Conservation (phyloP, 1,140 invertebrate genomes). For the Aphis craccivora region DNA sequence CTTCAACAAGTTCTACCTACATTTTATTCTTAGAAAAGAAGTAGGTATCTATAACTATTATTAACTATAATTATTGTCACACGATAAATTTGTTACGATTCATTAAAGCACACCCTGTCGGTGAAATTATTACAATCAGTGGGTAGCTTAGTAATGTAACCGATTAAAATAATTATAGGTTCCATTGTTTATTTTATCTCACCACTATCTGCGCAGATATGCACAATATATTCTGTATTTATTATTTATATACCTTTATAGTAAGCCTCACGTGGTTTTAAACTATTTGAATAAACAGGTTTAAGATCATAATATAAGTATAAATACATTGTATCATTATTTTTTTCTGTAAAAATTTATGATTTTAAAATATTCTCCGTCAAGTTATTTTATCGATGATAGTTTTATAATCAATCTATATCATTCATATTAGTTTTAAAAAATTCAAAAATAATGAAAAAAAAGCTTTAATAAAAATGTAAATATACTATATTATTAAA, state of each 20-base stretch:
- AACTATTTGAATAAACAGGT: no score
- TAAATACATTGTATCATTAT: no score
- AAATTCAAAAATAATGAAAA: not conserved
- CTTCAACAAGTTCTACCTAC: not conserved
- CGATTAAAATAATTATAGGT: not conserved
- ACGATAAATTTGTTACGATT: not conserved
- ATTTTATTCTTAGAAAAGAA: not conserved
- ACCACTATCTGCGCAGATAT: not conserved
- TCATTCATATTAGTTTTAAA: no score
- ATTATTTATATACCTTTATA: not conserved
- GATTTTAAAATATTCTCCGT: not conserved
- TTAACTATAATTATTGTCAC: not conserved
- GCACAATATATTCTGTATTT: not conserved
- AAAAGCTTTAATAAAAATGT: not conserved
- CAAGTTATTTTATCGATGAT: not conserved
- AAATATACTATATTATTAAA: no score
- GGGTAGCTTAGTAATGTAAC: not conserved
- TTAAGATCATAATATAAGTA: no score
- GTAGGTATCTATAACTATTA: not conserved
- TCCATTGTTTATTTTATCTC: not conserved
- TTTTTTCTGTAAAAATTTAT: no score
- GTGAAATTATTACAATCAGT: not conserved
- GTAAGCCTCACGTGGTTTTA: not conserved
- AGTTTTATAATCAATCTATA: not conserved
- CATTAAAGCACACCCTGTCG: not conserved